Base-by-base conservation (phyloP, 2,797 vertebrate genomes). In the Coregonus sp. region DNA sequence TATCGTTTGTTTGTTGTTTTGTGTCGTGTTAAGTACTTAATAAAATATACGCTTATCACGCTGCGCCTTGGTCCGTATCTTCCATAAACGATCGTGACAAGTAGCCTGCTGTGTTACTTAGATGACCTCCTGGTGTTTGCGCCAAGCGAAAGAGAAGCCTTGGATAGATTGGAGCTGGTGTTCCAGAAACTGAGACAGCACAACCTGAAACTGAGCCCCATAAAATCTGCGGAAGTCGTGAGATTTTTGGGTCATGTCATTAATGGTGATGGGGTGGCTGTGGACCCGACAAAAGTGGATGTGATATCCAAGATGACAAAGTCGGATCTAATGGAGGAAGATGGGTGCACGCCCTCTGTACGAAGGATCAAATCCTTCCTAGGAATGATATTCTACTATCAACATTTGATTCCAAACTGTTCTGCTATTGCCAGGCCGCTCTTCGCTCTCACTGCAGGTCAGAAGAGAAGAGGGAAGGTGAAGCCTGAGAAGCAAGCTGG, bases 231-330 rank as follows among this genome's bases (percentile, higher is more conserved):
- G 11, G 5, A 37, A 29, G 0, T 82, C 80, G 78, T 88, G 0
- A 86, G 71, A 6, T 84, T 85, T 12, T 4, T 84, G 7, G 75
- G 74, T 0, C 87, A 85, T 0, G 63, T 83, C 0, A 71, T 83
- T 4, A 69, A 77, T 54, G 47, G 33, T 1, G 47, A 63, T 47
- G 74, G 85, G 0, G 75, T 86, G 4, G 18, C 78, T 70, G 75
- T 80, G 0, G 80, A 86, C 1, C 83, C 77, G 0, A 9, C 25
- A 16, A 86, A 86, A 14, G 31, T 85, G 1, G 70, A 74, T 0
- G 73, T 70, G 0, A 86, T 83, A 5, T 1, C 63, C 0, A 77
- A 74, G 2, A 86, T 86, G 81, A n/a, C 77, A 4, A 77, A 52
- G 1, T 0, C 12, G 3, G 83, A 81, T 1, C 20, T 83, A 0